These are phyloP conservation scores for Pseudochirops cupreus DNA, from an alignment of 2,797 vertebrate species.

Conservation along the genomic window DNA sequence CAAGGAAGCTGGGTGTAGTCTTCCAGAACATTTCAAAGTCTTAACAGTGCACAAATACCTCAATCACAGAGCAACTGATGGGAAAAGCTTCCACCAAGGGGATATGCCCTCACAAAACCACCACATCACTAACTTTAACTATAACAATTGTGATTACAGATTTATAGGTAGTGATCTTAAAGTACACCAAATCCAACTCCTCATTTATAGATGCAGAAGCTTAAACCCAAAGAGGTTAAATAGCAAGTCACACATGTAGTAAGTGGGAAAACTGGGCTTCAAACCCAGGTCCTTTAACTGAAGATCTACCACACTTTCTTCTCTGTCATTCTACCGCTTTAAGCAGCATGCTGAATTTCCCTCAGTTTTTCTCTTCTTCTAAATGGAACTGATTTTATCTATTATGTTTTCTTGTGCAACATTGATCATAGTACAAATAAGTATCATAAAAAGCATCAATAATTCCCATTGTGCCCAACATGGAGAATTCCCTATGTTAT, in stretches of 20 bases:
- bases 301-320: neutral
- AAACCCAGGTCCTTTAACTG: neutral
- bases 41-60: neutral
- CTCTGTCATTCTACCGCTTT: neutral
- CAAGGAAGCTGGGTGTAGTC: neutral
- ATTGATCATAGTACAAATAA: neutral
- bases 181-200: neutral
- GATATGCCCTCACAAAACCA: neutral
- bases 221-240: neutral
- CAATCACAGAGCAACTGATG: neutral
- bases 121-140: neutral
- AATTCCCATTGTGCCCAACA: neutral
- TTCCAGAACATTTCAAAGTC: neutral
- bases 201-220: neutral
- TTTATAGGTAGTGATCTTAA: neutral
- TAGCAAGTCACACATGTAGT: neutral
- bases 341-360: neutral
- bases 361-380: neutral
- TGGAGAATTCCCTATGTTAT: neutral
- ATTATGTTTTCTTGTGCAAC: neutral
- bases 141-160: neutral
- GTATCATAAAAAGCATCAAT: neutral
- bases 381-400: neutral
- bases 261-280: neutral
- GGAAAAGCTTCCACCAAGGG: neutral